Percentiles rank a stretch among this genome's conserved stretches.
Conservation (phyloP, 2,797 vertebrate genomes). For the Poecilia gillii region DNA sequence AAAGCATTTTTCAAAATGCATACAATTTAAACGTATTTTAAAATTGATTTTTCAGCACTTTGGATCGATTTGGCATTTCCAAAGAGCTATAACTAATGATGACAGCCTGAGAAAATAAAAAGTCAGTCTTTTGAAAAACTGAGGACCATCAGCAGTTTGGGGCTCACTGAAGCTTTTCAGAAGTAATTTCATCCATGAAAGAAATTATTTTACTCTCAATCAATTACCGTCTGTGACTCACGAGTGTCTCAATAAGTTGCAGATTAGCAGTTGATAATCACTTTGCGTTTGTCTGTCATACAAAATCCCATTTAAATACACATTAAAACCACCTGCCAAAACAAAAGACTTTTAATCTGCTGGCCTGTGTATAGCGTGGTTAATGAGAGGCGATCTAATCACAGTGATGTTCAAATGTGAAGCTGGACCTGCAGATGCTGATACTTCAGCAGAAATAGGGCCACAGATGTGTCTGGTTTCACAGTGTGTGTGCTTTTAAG, state of each 20-base stretch:
- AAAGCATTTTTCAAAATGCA: too few species aligned
- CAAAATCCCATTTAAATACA: neutral
- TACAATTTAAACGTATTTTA: too few species aligned
- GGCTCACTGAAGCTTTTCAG: neutral
- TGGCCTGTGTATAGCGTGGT: neutral
- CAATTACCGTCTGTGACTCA: too few species aligned
- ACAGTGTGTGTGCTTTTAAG: neutral
- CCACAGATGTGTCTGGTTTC: constrained; percentile 42
- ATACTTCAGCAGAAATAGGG: constrained; percentile 47
- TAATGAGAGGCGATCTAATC: neutral
- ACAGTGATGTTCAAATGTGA: constrained; percentile 7
- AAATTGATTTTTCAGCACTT: too few species aligned
- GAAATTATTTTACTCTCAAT: too few species aligned
- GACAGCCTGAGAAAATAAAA: neutral
- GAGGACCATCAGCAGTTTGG: neutral
- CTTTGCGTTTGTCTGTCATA: neutral
- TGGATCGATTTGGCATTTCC: neutral
- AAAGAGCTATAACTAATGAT: neutral
- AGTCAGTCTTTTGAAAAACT: neutral
- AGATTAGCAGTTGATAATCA: neutral
- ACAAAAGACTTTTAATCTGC: constrained; percentile 1
- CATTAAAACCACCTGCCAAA: constrained; percentile 8
- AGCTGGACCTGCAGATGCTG: neutral
- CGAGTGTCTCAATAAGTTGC: too few species aligned
- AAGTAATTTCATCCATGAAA: too few species aligned